Evolutionary conservation across 64 coral and sea anemone species (phyloP).

Genomic region (Orbicella faveolata): DNA sequence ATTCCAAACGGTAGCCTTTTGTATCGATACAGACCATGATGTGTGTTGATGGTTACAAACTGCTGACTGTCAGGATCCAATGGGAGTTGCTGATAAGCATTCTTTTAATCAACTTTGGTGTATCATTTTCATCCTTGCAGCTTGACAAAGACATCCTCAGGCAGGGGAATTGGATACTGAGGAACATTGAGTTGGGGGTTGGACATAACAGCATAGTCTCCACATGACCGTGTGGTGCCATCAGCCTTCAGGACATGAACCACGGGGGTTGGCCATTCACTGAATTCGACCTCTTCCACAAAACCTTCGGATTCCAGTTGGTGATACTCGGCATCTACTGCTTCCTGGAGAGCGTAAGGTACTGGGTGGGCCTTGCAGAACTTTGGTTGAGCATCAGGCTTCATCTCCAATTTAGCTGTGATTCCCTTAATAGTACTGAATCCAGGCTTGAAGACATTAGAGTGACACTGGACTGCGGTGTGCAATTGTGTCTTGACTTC

Average conservation of each 20-base stretch:
- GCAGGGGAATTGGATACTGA: constrained; percentile 44
- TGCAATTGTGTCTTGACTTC: background rate
- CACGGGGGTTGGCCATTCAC: background rate
- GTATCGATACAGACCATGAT: constrained; percentile 51
- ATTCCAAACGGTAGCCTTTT: constrained; percentile 56
- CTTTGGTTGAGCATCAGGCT: background rate
- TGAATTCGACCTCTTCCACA: constrained; percentile 22
- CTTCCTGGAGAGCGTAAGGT: constrained; percentile 14
- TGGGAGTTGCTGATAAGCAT: constrained; percentile 64
- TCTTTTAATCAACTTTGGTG: constrained; percentile 48
- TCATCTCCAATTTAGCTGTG: constrained; percentile 38
- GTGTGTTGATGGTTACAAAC: constrained; percentile 66
- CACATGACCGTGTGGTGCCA: constrained; percentile 18
- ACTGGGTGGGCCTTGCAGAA: background rate
- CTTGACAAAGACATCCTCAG: constrained; percentile 50
- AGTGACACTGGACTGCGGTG: constrained; percentile 21
- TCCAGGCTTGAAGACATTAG: constrained; percentile 23
- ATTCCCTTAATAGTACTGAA: constrained; percentile 20
- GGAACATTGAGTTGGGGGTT: constrained; percentile 7
- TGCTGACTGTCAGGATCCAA: constrained; percentile 11
- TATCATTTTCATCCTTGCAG: constrained; percentile 11
- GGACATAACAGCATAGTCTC: constrained; percentile 23
- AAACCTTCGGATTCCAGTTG: constrained; percentile 2
- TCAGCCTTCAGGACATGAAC: background rate
- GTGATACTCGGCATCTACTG: constrained; percentile 1